Evolutionary conservation across 1,140 invertebrate species (phyloP).

Genomic region (Brachystomella parvula): DNA sequence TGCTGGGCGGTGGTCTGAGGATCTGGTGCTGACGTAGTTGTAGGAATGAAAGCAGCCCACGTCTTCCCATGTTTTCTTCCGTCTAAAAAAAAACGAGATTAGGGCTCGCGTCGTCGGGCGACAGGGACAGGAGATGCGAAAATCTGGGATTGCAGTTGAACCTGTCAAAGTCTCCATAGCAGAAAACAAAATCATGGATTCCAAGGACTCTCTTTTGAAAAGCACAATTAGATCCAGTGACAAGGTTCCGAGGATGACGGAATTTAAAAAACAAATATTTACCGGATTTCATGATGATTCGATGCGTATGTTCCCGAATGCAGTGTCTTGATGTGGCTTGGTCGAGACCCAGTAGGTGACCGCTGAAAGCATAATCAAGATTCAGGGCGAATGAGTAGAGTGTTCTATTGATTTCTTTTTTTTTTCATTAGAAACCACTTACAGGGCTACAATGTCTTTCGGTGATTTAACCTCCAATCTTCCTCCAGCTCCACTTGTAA

Average conservation of each 20-base stretch:
- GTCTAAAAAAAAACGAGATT: constrained; percentile 18
- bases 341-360: constrained; percentile 29
- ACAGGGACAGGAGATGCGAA: too few relatives aligned
- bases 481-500: constrained; percentile 27
- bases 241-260: neutral
- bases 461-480: constrained; percentile 25
- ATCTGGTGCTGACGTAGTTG: neutral
- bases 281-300: constrained; percentile 31
- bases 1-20: neutral
- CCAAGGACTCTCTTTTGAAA: too few relatives aligned
- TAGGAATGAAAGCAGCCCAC: constrained; percentile 28
- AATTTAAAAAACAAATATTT: constrained; percentile 5
- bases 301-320: constrained; percentile 24
- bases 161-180: too few relatives aligned
- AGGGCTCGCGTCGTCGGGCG: too few relatives aligned
- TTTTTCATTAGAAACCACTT: constrained; percentile 19
- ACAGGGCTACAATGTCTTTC: constrained; percentile 29
- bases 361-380: constrained; percentile 15
- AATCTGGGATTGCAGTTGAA: too few relatives aligned
- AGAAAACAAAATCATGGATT: too few relatives aligned
- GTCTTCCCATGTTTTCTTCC: constrained; percentile 31
- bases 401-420: neutral
- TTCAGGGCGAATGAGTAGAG: neutral
- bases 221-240: neutral
- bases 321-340: constrained; percentile 19